A percentile compares a stretch with the other conserved stretches of the same genome.
Conservation (phyloP, 2,888 invertebrate genomes). For the Leptopilina drosophilae region DNA sequence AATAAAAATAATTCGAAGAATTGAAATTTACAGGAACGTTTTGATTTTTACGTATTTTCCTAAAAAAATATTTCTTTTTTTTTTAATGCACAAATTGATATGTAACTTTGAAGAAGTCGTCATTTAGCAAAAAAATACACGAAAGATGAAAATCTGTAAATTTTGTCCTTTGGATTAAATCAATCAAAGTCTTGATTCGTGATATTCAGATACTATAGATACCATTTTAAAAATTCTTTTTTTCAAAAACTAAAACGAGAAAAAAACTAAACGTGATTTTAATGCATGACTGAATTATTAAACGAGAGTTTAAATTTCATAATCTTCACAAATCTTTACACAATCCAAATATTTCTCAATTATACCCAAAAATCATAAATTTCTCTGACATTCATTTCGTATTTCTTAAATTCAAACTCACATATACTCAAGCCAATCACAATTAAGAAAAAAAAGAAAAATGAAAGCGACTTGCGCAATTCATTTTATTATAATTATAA, state of each 20-base stretch:
- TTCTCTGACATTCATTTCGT: slow-evolving; percentile 45
- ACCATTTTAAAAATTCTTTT: slow-evolving; percentile 54
- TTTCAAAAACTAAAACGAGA: slow-evolving; percentile 48
- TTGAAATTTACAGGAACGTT: no score
- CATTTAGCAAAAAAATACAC: background rate
- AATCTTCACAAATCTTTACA: slow-evolving; percentile 47
- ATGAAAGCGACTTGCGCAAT: slow-evolving; percentile 17
- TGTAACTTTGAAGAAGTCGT: slow-evolving; percentile 20
- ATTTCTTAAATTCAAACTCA: slow-evolving; percentile 35
- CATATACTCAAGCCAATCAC: slow-evolving; percentile 41
- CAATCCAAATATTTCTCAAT: slow-evolving; percentile 34
- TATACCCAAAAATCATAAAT: slow-evolving; percentile 44
- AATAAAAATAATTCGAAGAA: no score
- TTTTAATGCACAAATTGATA: background rate
- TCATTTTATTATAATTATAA: background rate
- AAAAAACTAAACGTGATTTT: slow-evolving; percentile 51
- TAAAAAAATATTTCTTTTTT: background rate
- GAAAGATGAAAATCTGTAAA: background rate
- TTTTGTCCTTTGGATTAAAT: background rate
- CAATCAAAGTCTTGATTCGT: slow-evolving; percentile 18
- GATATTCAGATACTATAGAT: slow-evolving; percentile 60
- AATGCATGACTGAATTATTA: slow-evolving; percentile 55
- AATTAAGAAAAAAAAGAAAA: slow-evolving; percentile 30
- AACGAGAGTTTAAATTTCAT: slow-evolving; percentile 63
- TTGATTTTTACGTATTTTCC: no score